These are phyloP conservation scores for Phyllotis vaccarum DNA, from an alignment of 2,797 vertebrate genomes.

Conservation along the genomic window DNA sequence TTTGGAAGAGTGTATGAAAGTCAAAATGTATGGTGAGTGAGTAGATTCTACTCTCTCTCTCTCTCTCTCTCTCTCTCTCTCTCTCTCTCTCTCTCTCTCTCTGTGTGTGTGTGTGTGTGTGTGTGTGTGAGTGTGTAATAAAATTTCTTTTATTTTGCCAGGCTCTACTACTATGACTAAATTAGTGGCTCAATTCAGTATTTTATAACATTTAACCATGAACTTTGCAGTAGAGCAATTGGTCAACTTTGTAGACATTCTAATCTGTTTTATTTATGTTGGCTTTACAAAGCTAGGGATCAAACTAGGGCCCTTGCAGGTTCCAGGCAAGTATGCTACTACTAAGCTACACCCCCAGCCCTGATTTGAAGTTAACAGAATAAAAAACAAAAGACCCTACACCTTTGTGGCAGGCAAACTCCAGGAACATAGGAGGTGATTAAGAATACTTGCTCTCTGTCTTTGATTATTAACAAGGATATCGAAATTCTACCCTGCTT, in stretches of 20 bases:
- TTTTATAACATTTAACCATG: slow-evolving; percentile 62
- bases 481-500: slow-evolving; percentile 35
- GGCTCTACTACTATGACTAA: slow-evolving; percentile 59
- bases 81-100: no score
- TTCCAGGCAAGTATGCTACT: not conserved
- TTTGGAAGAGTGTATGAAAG: slow-evolving; percentile 6
- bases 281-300: not conserved
- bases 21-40: slow-evolving; percentile 58
- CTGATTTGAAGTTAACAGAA: not conserved
- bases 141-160: slow-evolving; percentile 52
- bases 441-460: slow-evolving; percentile 42
- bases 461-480: slow-evolving; percentile 56
- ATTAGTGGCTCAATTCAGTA: slow-evolving; percentile 63
- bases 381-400: not conserved
- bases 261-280: not conserved
- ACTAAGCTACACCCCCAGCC: not conserved
- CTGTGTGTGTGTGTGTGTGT: no score
- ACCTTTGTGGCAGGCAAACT: not conserved
- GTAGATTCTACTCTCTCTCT: slow-evolving; percentile 9
- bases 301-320: not conserved
- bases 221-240: slow-evolving; percentile 58
- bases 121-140: not conserved
- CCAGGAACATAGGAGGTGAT: slow-evolving; percentile 44
- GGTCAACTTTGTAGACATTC: slow-evolving; percentile 52
- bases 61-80: no score